Evolutionary conservation across 2,113 vertebrate genomes (phyloP), one percentile per base, ranked within the genome.

Genomic region (Oriolus oriolus): DNA sequence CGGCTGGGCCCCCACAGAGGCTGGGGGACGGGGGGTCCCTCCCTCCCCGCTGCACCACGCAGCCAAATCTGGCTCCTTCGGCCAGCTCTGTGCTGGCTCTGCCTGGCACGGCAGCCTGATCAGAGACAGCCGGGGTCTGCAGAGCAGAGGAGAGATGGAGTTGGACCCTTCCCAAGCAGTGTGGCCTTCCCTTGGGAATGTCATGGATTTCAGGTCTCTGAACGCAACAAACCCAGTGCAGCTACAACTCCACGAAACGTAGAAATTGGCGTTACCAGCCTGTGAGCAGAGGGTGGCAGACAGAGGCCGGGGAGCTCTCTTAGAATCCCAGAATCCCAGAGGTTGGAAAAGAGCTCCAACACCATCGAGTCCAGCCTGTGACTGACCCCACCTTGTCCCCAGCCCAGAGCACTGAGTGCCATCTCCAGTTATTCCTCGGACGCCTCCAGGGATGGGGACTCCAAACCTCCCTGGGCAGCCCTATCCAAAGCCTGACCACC

Each of bases 181-280:
- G 10, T 1, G 5, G 35, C 63, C 28, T 45, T 22, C 35, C 69
- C 60, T 13, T 0, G 2, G 31, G 14, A 15, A 44, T 13, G 23
- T 0, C 10, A 2, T 0, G 4, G 44, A 26, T 28, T 39, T 5
- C 16, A 30, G 12, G 59, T 3, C n/a, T 56, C 82, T 56, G 53
- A 42, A 14, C 0, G 0, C n/a, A 42, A 3, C 39, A 33, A 17
- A 39, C 24, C 54, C 16, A 6, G 9, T 6, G 42, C 52, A 41
- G 60, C 19, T 19, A 1, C 68, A 59, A 2, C 69, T 17, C 45
- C 68, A 3, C 0, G 31, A 21, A 35, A 37, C 61, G 59, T 4
- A 21, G 65, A 13, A 24, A 3, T 0, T 4, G 24, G 41, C 0
- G 2, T 18, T 10, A 6, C 26, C 45, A 10, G 52, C 4, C 75